Percentiles rank a stretch among this genome's conserved stretches.
phyloP scores from a whole-genome alignment of 2,113 vertebrate species.

The Oostethus manadensis region DNA sequence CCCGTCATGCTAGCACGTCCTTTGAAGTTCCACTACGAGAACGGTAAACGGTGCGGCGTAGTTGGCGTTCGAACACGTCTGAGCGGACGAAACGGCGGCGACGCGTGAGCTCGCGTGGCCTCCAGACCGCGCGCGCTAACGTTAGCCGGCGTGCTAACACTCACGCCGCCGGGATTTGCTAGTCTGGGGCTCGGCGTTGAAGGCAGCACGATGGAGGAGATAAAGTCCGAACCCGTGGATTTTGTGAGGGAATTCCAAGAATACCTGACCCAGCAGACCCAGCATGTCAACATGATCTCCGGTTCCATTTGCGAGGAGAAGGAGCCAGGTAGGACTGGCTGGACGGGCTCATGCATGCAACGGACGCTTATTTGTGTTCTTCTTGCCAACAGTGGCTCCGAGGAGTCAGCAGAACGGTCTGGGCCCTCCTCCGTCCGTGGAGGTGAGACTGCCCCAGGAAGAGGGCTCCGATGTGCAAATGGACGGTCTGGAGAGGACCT shows the following conservation, averaged over 20 bases:
- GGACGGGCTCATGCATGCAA: no score
- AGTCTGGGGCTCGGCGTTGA: neutral
- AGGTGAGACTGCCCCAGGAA: constrained; percentile 83
- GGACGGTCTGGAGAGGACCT: constrained; percentile 94
- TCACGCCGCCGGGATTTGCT: neutral
- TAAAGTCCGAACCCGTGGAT: constrained; percentile 91
- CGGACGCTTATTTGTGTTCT: constrained; percentile 1
- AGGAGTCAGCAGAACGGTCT: constrained; percentile 79
- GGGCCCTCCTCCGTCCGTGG: constrained; percentile 88
- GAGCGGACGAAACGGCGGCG: neutral
- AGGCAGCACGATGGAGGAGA: constrained; percentile 54
- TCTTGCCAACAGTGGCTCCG: constrained; percentile 31
- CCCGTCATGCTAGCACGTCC: no score
- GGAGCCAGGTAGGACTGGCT: constrained; percentile 62
- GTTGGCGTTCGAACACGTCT: neutral
- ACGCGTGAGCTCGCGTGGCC: neutral
- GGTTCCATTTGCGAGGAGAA: constrained; percentile 91
- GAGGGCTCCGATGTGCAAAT: constrained; percentile 89
- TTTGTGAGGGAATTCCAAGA: constrained; percentile 99
- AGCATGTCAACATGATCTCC: constrained; percentile 99
- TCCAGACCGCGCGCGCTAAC: constrained; percentile 4
- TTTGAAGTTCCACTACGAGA: no score
- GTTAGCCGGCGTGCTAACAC: neutral
- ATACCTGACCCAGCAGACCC: constrained; percentile 95
- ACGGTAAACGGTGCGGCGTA: no score